These are phyloP conservation scores for Lerista edwardsae DNA, from an alignment of 2,797 vertebrate genomes.

Conservation along the genomic window DNA sequence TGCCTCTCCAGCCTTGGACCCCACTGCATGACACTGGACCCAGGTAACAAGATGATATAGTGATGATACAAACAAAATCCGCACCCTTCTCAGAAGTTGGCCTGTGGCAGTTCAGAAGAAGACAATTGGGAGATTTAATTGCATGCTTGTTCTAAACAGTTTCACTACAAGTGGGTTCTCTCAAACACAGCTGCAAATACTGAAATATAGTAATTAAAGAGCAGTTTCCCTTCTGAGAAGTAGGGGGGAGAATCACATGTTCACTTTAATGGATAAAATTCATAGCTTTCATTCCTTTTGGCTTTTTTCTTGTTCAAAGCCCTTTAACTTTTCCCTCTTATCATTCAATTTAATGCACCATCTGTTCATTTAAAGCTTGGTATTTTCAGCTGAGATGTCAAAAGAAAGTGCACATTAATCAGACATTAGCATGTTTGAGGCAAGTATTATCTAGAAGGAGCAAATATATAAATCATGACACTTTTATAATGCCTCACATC, in stretches of 20 bases:
- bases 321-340: constrained; percentile 54
- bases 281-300: constrained; percentile 39
- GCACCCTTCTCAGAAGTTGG: not conserved
- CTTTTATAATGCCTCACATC: constrained; percentile 47
- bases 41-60: not conserved
- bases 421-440: constrained; percentile 62
- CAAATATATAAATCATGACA: constrained; percentile 61
- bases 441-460: constrained; percentile 53
- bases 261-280: constrained; percentile 51
- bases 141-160: not conserved
- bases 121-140: not conserved
- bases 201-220: constrained; percentile 10
- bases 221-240: not conserved
- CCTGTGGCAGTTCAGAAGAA: not conserved
- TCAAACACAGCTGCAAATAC: not conserved
- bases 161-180: constrained; percentile 9
- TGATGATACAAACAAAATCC: no score
- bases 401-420: constrained; percentile 66
- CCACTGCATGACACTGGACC: not conserved
- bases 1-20: no score
- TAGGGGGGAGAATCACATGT: not conserved
- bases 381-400: constrained; percentile 68
- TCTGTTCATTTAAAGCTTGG: constrained; percentile 61
- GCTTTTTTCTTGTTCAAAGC: constrained; percentile 54
- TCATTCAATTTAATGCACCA: constrained; percentile 62